These are phyloP conservation scores for Melinopterus prodromus DNA, from an alignment of 2,888 invertebrate genomes.

Conservation along the genomic window DNA sequence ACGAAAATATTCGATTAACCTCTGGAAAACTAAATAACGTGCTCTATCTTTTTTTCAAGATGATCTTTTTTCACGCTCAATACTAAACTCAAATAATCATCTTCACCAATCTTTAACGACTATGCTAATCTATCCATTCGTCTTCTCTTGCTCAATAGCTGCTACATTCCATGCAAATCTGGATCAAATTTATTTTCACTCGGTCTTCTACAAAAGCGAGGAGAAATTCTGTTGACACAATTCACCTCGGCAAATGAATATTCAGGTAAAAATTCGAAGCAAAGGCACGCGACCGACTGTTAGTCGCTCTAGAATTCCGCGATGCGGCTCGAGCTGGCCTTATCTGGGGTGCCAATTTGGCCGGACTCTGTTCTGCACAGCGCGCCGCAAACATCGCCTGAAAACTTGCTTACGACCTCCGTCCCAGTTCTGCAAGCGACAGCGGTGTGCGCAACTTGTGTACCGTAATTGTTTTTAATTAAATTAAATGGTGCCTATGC, in stretches of 20 bases:
- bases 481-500: background rate
- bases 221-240: background rate
- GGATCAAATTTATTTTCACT: background rate
- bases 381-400: background rate
- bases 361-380: background rate
- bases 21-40: too few relatives aligned
- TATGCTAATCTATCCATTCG: too few relatives aligned
- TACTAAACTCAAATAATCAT: background rate
- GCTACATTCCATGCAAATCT: background rate
- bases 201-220: background rate
- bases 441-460: background rate
- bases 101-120: background rate
- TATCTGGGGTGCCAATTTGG: conserved; percentile 4
- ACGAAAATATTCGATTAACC: too few relatives aligned
- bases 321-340: background rate
- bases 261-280: background rate
- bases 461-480: conserved; percentile 4
- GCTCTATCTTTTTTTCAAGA: too few relatives aligned
- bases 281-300: conserved; percentile 4
- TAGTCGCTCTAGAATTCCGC: background rate
- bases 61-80: too few relatives aligned
- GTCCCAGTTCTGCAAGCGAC: background rate
- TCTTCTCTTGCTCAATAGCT: background rate
- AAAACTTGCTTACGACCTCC: background rate
- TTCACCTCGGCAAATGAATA: background rate